Evolutionary conservation across 2,888 invertebrate genomes (phyloP).

Genomic region (Limulus polyphemus): DNA sequence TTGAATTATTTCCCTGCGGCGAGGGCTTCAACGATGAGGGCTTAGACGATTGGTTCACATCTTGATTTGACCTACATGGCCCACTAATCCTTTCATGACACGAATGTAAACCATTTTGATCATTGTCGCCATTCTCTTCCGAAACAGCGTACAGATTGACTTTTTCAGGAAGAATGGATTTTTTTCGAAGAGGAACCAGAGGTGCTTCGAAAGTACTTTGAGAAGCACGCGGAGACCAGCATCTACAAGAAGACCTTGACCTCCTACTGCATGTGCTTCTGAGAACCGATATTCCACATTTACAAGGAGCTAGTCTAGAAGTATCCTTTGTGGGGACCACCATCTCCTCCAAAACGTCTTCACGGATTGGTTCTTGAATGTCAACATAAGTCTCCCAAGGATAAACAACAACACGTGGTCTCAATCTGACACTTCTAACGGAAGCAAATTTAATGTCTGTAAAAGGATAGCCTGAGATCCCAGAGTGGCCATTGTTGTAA

Average conservation of each 20-base stretch:
- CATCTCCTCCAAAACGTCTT: constrained; percentile 13
- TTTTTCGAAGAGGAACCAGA: constrained; percentile 11
- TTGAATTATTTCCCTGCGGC: no score
- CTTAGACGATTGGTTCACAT: no score
- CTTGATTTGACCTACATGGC: no score
- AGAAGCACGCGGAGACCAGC: no score
- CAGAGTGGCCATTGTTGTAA: constrained; percentile 13
- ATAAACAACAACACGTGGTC: constrained; percentile 11
- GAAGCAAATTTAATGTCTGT: constrained; percentile 14
- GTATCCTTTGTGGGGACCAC: not conserved
- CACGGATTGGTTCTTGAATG: constrained; percentile 13
- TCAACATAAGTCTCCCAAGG: constrained; percentile 12
- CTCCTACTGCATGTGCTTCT: no score
- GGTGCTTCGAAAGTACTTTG: not conserved
- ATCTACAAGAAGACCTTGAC: no score
- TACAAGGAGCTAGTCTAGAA: no score
- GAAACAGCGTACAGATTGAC: constrained; percentile 18
- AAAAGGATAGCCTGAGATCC: constrained; percentile 11
- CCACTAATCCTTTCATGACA: no score
- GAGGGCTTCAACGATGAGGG: no score
- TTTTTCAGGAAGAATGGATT: constrained; percentile 16
- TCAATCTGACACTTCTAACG: constrained; percentile 9
- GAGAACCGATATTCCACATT: no score
- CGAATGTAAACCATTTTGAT: no score
- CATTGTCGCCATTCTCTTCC: constrained; percentile 10